Conservation (phyloP, 2,888 invertebrate species). For the Agrotis clavis region DNA sequence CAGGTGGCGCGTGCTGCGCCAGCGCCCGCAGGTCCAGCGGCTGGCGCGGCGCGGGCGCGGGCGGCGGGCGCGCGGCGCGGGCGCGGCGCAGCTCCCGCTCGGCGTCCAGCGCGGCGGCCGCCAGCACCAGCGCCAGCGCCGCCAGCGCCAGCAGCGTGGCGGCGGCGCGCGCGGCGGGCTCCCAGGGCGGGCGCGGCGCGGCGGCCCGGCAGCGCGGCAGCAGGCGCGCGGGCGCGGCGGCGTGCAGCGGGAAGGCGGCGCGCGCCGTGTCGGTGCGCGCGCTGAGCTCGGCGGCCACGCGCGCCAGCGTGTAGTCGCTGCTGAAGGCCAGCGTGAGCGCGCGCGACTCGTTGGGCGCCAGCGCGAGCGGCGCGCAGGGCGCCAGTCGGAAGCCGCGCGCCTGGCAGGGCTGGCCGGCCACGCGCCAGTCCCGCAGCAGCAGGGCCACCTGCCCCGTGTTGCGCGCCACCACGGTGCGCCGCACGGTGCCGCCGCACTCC, state of each 20-base stretch:
- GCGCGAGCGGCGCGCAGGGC: constrained; percentile 80
- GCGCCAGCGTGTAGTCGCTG: constrained; percentile 81
- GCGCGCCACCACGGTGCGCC: constrained; percentile 88
- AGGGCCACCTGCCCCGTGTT: constrained; percentile 98
- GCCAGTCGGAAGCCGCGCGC: constrained; percentile 82
- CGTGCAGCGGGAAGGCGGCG: constrained; percentile 71
- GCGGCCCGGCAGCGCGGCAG: constrained; percentile 71
- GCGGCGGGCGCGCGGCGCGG: constrained; percentile 84
- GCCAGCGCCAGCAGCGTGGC: constrained; percentile 70
- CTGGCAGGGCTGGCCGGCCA: constrained; percentile 78
- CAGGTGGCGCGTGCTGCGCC: constrained; percentile 59
- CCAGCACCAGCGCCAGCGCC: constrained; percentile 77
- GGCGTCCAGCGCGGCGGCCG: constrained; percentile 73
- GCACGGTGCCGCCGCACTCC: constrained; percentile 92
- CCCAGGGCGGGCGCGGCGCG: constrained; percentile 82
- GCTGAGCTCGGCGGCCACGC: constrained; percentile 70
- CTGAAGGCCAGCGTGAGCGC: constrained; percentile 77
- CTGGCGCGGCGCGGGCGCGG: constrained; percentile 77
- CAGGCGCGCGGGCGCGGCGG: constrained; percentile 74
- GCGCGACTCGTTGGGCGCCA: constrained; percentile 81
- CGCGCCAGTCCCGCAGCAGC: constrained; percentile 89
- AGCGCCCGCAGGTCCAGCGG: constrained; percentile 69
- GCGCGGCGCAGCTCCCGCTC: constrained; percentile 70
- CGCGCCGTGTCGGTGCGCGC: constrained; percentile 71
- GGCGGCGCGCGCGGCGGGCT: constrained; percentile 69